Percentiles rank a stretch among this genome's conserved stretches.
These are phyloP conservation scores for Phoeniculus purpureus DNA, from an alignment of 2,797 vertebrate genomes.

Conservation along the genomic window DNA sequence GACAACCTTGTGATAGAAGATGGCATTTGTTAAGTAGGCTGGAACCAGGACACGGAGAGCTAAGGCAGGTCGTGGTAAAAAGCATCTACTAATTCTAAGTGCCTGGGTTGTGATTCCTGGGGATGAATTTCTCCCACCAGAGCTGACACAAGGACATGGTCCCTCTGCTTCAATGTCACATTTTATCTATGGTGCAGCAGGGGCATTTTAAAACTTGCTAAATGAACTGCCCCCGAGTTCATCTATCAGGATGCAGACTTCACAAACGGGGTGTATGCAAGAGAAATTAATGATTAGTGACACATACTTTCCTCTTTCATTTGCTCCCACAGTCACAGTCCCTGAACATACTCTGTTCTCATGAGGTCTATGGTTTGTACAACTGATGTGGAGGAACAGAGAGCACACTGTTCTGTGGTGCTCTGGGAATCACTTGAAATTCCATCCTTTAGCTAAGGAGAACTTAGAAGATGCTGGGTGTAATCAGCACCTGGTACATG, in stretches of 20 bases:
- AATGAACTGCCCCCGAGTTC: background rate
- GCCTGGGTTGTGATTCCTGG: background rate
- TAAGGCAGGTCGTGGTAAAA: background rate
- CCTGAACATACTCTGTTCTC: background rate
- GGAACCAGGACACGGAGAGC: rapidly evolving
- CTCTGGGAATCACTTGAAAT: background rate
- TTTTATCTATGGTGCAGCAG: background rate
- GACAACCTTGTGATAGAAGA: background rate
- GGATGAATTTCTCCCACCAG: background rate
- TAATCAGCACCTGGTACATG: background rate
- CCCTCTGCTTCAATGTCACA: background rate
- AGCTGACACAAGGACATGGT: background rate
- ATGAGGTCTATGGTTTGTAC: background rate
- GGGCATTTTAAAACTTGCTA: background rate
- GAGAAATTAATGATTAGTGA: background rate
- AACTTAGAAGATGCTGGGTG: background rate
- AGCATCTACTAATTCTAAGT: background rate
- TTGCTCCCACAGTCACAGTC: background rate
- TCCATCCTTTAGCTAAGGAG: background rate
- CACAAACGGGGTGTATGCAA: background rate
- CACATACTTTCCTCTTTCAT: background rate
- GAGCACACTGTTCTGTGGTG: background rate
- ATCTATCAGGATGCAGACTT: background rate
- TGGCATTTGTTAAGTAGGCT: background rate
- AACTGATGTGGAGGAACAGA: background rate